A percentile compares a stretch with the other conserved stretches of the same genome.
These are phyloP conservation scores for Syngnathoides biaculeatus DNA, from an alignment of 2,113 vertebrate species.

Conservation along the genomic window DNA sequence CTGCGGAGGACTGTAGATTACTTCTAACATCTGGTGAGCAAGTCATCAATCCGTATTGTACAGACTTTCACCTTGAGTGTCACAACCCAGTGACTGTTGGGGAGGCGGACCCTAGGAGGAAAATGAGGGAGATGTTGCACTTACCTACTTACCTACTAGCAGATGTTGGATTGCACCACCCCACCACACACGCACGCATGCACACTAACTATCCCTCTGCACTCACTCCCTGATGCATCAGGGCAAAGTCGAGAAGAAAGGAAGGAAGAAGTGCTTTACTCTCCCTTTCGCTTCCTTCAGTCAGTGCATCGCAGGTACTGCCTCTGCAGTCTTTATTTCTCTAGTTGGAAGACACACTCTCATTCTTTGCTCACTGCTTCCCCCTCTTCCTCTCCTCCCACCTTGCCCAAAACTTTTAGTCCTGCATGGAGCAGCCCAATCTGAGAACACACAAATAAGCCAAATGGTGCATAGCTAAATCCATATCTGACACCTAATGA, in stretches of 20 bases:
- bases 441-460: conserved; percentile 8
- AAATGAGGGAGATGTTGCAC: conserved; percentile 56
- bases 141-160: conserved; percentile 71
- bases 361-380: conserved; percentile 33
- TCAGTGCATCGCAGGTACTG: conserved; percentile 64
- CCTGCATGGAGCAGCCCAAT: conserved; percentile 37
- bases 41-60: conserved; percentile 41
- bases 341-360: conserved; percentile 26
- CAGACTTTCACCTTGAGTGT: conserved; percentile 70
- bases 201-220: background rate
- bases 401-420: conserved; percentile 66
- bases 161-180: conserved; percentile 48
- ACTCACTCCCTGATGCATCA: conserved; percentile 34
- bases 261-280: conserved; percentile 7
- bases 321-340: conserved; percentile 68
- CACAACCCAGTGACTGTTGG: conserved; percentile 36
- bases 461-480: background rate
- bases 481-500: conserved; percentile 5
- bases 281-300: conserved; percentile 47
- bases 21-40: conserved; percentile 3
- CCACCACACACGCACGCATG: background rate
- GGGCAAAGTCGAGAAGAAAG: conserved; percentile 55
- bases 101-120: conserved; percentile 10
- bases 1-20: background rate
- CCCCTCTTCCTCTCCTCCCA: conserved; percentile 22